phyloP scores from a whole-genome alignment of 2,888 invertebrate species.

The Himalopsyche tibetana region DNA sequence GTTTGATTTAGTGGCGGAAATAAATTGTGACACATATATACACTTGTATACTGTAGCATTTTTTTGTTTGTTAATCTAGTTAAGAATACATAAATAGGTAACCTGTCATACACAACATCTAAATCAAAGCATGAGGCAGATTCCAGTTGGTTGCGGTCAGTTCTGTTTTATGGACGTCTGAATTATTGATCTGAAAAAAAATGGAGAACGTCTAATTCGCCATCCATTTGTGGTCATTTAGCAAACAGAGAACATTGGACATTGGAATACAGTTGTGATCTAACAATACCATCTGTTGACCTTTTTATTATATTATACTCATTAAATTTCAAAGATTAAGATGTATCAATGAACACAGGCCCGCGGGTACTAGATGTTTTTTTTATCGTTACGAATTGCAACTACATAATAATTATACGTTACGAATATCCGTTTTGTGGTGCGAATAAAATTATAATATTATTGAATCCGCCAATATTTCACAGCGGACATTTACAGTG shows the following conservation, averaged over 20 bases:
- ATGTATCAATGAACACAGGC: neutral
- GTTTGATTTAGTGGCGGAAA: too few relatives aligned
- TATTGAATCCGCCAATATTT: slow-evolving; percentile 49
- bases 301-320: neutral
- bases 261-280: neutral
- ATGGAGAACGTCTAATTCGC: neutral
- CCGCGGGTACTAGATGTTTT: neutral
- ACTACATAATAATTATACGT: slow-evolving; percentile 2
- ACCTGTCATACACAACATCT: neutral
- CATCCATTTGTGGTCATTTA: slow-evolving; percentile 6
- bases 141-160: neutral
- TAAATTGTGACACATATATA: too few relatives aligned
- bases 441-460: slow-evolving; percentile 32
- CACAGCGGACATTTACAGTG: slow-evolving; percentile 52
- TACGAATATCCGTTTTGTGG: neutral
- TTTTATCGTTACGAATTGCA: slow-evolving; percentile 17
- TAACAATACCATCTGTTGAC: neutral
- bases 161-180: neutral
- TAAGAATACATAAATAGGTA: neutral
- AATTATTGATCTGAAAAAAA: neutral
- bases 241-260: neutral
- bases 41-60: neutral
- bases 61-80: neutral
- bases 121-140: neutral
- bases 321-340: neutral